These are phyloP conservation scores for Leptinotarsa lineolata DNA, from an alignment of 1,140 invertebrate genomes.

Conservation along the genomic window DNA sequence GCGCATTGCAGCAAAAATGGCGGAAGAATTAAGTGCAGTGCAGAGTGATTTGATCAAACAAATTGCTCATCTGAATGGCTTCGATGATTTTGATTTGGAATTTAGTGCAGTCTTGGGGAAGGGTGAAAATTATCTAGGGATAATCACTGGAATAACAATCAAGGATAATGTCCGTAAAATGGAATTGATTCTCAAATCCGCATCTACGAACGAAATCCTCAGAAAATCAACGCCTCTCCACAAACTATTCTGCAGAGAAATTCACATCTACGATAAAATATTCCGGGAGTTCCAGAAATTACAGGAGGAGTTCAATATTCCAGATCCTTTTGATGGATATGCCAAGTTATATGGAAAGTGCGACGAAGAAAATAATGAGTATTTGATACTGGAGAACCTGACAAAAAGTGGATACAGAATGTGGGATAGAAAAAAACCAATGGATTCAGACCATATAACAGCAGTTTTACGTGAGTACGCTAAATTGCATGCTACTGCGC, in stretches of 20 bases:
- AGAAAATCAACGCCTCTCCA: slow-evolving; percentile 32
- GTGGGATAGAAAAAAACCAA: slow-evolving; percentile 56
- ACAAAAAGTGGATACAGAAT: slow-evolving; percentile 54
- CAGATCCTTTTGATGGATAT: slow-evolving; percentile 40
- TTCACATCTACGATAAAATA: slow-evolving; percentile 36
- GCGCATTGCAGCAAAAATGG: no score
- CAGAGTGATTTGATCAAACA: slow-evolving; percentile 29
- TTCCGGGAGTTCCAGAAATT: slow-evolving; percentile 35
- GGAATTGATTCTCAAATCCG: slow-evolving; percentile 40
- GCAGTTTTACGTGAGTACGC: slow-evolving; percentile 59
- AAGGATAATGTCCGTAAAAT: slow-evolving; percentile 25
- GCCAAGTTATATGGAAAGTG: slow-evolving; percentile 53
- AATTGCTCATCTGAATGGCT: slow-evolving; percentile 31
- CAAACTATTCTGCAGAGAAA: slow-evolving; percentile 40
- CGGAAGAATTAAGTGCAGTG: slow-evolving; percentile 6
- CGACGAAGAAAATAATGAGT: slow-evolving; percentile 55
- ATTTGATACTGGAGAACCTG: slow-evolving; percentile 30
- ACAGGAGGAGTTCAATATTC: slow-evolving; percentile 32
- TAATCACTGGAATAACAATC: slow-evolving; percentile 34
- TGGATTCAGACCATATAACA: slow-evolving; percentile 57
- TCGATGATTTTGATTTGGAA: slow-evolving; percentile 34
- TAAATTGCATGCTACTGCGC: slow-evolving; percentile 61
- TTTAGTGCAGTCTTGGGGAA: slow-evolving; percentile 30
- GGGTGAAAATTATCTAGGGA: slow-evolving; percentile 43
- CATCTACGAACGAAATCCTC: slow-evolving; percentile 30